A percentile compares a stretch with the other conserved stretches of the same genome.
phyloP scores from a whole-genome alignment of 1,140 invertebrate genomes.

The Procambarus virginalis region DNA sequence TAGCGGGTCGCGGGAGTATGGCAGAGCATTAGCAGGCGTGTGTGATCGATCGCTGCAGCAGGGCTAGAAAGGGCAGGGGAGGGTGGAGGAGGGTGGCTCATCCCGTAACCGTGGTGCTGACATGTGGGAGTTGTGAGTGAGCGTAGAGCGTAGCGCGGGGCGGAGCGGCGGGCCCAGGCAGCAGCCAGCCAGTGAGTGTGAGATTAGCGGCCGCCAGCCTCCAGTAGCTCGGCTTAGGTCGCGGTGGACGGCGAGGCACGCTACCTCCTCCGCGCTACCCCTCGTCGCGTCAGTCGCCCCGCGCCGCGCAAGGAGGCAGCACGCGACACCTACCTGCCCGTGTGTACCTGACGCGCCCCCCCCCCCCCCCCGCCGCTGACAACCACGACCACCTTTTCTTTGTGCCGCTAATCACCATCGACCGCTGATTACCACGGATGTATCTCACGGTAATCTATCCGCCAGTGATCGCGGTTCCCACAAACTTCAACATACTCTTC shows the following conservation, averaged over 20 bases:
- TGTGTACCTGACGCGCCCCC: not conserved
- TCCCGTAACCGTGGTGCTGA: conserved; percentile 40
- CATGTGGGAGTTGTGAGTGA: conserved; percentile 47
- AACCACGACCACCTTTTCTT: too few relatives aligned
- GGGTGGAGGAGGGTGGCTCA: conserved; percentile 6
- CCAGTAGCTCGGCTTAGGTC: conserved; percentile 35
- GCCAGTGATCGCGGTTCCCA: not conserved
- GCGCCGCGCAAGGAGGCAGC: conserved; percentile 6
- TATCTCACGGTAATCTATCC: not conserved
- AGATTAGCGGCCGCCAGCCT: not conserved
- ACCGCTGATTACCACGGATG: not conserved
- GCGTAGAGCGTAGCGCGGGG: conserved; percentile 40
- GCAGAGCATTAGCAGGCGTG: conserved; percentile 37
- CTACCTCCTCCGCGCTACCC: not conserved
- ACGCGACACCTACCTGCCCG: conserved; percentile 5
- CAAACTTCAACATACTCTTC: not conserved
- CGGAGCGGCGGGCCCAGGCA: not conserved
- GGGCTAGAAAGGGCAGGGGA: not conserved
- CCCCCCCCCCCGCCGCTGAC: not conserved
- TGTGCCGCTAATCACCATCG: not conserved
- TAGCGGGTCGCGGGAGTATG: conserved; percentile 35
- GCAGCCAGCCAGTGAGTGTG: not conserved
- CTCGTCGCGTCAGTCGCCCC: conserved; percentile 1
- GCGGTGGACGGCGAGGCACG: conserved; percentile 3
- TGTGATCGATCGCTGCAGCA: conserved; percentile 23